phyloP scores from a whole-genome alignment of 2,113 vertebrate genomes.

The Dasyprocta punctata region DNA sequence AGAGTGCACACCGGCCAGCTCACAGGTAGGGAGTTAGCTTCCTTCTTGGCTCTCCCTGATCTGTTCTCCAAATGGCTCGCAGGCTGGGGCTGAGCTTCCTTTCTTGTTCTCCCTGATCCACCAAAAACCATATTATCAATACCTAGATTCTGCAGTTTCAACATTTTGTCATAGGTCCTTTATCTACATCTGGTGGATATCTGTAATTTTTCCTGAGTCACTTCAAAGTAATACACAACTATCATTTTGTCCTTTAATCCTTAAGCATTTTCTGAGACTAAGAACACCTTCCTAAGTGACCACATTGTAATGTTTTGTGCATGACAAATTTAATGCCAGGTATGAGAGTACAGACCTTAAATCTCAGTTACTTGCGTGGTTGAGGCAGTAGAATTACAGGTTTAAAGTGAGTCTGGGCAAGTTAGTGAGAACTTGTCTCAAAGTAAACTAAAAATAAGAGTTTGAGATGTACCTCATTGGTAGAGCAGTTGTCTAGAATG shows the following conservation, averaged over 20 bases:
- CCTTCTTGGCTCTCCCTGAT: too few species aligned
- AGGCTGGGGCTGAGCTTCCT: too few species aligned
- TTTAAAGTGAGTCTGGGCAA: background rate
- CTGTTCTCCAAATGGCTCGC: too few species aligned
- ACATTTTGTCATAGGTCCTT: conserved; percentile 22
- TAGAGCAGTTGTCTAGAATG: background rate
- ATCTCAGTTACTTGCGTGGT: background rate
- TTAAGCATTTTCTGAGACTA: conserved; percentile 2
- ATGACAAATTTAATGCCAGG: background rate
- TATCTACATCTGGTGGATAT: background rate
- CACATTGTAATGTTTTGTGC: background rate
- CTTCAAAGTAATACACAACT: background rate
- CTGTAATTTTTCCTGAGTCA: conserved; percentile 13
- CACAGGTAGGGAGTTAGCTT: too few species aligned
- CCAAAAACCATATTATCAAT: background rate
- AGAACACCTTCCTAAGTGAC: background rate
- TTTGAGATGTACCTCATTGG: background rate
- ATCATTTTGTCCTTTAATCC: background rate
- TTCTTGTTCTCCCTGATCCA: too few species aligned
- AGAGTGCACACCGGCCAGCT: too few species aligned
- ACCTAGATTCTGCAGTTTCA: background rate
- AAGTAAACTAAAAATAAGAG: background rate
- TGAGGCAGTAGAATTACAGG: background rate
- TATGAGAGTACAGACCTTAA: background rate
- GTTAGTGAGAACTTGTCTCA: background rate